Evolutionary conservation across 1,140 invertebrate genomes (phyloP).

Genomic region (Lutraria rhynchaena): DNA sequence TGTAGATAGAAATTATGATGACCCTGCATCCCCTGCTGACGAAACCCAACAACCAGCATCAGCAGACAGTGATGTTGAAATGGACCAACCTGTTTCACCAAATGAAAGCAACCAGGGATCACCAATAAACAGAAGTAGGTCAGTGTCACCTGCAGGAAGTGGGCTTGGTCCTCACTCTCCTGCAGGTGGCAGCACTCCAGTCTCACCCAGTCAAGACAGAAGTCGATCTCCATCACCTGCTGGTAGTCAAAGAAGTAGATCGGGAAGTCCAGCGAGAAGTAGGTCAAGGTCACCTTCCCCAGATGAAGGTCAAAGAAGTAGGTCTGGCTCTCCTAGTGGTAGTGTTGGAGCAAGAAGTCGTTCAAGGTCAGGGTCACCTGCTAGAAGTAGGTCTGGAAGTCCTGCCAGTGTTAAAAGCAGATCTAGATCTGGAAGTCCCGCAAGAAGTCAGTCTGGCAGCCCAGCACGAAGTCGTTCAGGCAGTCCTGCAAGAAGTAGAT

Average conservation of each 20-base stretch:
- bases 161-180: conserved; percentile 39
- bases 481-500: neutral
- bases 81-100: conserved; percentile 15
- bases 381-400: conserved; percentile 21
- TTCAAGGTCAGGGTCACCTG: conserved; percentile 28
- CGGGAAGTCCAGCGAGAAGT: conserved; percentile 5
- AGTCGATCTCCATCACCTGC: conserved; percentile 11
- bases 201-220: neutral
- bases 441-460: conserved; percentile 16
- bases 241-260: conserved; percentile 28
- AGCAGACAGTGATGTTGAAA: conserved; percentile 25
- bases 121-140: conserved; percentile 19
- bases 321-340: conserved; percentile 34
- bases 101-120: conserved; percentile 13
- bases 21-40: neutral
- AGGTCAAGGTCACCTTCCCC: conserved; percentile 27
- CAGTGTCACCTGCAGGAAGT: conserved; percentile 36
- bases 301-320: conserved; percentile 49
- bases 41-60: neutral
- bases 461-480: conserved; percentile 28
- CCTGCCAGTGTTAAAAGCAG: conserved; percentile 28
- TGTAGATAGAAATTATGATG: too few species aligned
- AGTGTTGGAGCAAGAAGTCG: conserved; percentile 27
- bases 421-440: conserved; percentile 47
- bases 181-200: neutral